Evolutionary conservation across 2,888 invertebrate genomes (phyloP).

Genomic region (Cantharis flavilabris): DNA sequence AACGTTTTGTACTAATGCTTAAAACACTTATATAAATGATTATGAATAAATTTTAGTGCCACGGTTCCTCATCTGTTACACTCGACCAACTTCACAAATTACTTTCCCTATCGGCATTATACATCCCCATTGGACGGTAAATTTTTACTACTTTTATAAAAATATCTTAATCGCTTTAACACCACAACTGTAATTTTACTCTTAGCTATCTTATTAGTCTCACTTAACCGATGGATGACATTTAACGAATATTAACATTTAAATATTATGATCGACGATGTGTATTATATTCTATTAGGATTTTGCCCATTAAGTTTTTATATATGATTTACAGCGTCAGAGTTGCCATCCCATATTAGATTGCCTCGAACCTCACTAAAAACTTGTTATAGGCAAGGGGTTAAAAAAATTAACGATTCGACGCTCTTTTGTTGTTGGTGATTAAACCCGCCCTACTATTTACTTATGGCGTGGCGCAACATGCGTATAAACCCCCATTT

Average conservation of each 20-base stretch:
- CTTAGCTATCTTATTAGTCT: constrained; percentile 3
- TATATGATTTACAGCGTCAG: background rate
- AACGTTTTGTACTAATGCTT: constrained; percentile 6
- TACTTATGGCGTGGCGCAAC: constrained; percentile 27
- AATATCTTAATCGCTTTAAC: background rate
- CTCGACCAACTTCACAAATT: constrained; percentile 11
- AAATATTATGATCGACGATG: background rate
- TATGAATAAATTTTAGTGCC: constrained; percentile 22
- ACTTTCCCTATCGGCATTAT: constrained; percentile 14
- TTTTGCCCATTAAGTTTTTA: background rate
- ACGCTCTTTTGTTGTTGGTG: constrained; percentile 6
- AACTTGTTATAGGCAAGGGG: background rate
- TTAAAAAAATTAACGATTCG: constrained; percentile 6
- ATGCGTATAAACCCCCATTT: constrained; percentile 24
- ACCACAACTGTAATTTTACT: constrained; percentile 1
- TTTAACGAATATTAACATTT: constrained; percentile 5
- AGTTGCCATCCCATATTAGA: background rate
- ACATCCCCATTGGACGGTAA: constrained; percentile 25
- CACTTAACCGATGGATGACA: background rate
- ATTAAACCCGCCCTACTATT: constrained; percentile 24
- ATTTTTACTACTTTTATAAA: constrained; percentile 15
- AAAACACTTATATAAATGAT: constrained; percentile 1
- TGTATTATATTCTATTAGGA: background rate
- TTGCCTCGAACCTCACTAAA: background rate
- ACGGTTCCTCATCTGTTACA: constrained; percentile 12